These are phyloP conservation scores for Hypotaenidia philippensis DNA, from an alignment of 2,797 vertebrate genomes.

Conservation along the genomic window DNA sequence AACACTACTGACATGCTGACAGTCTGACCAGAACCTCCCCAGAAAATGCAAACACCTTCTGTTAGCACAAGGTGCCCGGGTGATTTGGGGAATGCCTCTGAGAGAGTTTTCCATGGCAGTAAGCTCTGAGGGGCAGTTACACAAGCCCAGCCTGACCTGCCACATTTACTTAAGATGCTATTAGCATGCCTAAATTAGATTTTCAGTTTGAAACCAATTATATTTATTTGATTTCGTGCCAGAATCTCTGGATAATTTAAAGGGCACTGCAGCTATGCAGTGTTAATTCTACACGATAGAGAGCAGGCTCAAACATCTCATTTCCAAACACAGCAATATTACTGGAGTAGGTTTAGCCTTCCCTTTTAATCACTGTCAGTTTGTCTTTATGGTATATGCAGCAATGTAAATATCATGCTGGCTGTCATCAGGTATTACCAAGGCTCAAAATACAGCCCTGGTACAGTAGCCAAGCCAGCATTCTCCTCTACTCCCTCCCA, in stretches of 20 bases:
- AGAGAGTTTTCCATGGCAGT: background rate
- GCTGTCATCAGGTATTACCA: slow-evolving; percentile 31
- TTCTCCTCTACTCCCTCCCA: background rate
- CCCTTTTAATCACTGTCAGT: slow-evolving; percentile 43
- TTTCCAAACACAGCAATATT: slow-evolving; percentile 22
- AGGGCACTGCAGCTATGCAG: slow-evolving; percentile 41
- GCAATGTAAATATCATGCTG: slow-evolving; percentile 11
- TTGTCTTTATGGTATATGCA: slow-evolving; percentile 26
- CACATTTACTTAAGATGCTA: slow-evolving; percentile 59
- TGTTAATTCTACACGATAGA: slow-evolving; percentile 28
- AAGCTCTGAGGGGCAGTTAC: slow-evolving; percentile 8
- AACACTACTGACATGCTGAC: too few species aligned
- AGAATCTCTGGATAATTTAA: slow-evolving; percentile 48
- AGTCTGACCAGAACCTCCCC: background rate
- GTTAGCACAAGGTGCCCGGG: background rate
- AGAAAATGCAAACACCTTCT: background rate
- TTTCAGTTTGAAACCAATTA: slow-evolving; percentile 64
- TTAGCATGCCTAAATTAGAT: slow-evolving; percentile 67
- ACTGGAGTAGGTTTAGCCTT: background rate
- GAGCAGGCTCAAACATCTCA: slow-evolving; percentile 1
- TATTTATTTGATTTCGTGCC: slow-evolving; percentile 56
- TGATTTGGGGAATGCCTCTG: background rate
- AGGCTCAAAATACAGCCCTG: background rate
- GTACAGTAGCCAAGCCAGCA: background rate
- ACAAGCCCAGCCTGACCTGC: slow-evolving; percentile 16